Percentiles rank a stretch among this genome's conserved stretches.
Evolutionary conservation across 1,140 invertebrate species (phyloP).

Genomic region (Panagrolaimus sp.): DNA sequence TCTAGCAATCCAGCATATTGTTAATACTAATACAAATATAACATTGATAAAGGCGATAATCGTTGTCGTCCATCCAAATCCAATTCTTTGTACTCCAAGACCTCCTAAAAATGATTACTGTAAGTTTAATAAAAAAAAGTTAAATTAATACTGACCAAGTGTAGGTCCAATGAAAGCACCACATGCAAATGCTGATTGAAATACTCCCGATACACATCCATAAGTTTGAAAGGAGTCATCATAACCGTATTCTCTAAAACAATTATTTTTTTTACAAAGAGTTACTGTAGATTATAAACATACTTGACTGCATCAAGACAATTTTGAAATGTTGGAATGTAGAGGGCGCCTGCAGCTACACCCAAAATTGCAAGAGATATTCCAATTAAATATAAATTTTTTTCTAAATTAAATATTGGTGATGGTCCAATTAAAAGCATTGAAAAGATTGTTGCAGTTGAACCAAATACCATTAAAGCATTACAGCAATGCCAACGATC

Average conservation of each 20-base stretch:
- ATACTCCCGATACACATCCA: slow-evolving; percentile 58
- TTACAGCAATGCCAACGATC: slow-evolving; percentile 50
- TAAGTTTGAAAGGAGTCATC: slow-evolving; percentile 59
- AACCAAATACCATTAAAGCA: slow-evolving; percentile 51
- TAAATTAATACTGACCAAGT: slow-evolving; percentile 38
- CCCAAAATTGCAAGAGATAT: slow-evolving; percentile 53
- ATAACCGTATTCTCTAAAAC: slow-evolving; percentile 46
- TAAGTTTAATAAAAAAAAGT: too few species aligned
- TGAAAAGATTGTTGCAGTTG: slow-evolving; percentile 50
- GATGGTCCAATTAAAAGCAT: slow-evolving; percentile 58
- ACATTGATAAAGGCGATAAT: slow-evolving; percentile 53
- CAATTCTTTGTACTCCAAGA: too few species aligned
- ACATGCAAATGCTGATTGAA: slow-evolving; percentile 57
- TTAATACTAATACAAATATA: slow-evolving; percentile 32
- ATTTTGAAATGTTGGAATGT: slow-evolving; percentile 59
- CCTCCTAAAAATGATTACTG: too few species aligned
- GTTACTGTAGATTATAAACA: slow-evolving; percentile 20
- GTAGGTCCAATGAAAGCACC: slow-evolving; percentile 55
- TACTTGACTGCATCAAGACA: slow-evolving; percentile 59
- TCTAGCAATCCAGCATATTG: not conserved
- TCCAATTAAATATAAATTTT: slow-evolving; percentile 55
- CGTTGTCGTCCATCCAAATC: slow-evolving; percentile 56
- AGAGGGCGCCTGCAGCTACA: slow-evolving; percentile 55
- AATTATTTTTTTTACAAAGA: too few species aligned
- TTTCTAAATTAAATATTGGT: slow-evolving; percentile 50